Base-by-base conservation (phyloP, 2,888 invertebrate species). In the Netelia virgata region DNA sequence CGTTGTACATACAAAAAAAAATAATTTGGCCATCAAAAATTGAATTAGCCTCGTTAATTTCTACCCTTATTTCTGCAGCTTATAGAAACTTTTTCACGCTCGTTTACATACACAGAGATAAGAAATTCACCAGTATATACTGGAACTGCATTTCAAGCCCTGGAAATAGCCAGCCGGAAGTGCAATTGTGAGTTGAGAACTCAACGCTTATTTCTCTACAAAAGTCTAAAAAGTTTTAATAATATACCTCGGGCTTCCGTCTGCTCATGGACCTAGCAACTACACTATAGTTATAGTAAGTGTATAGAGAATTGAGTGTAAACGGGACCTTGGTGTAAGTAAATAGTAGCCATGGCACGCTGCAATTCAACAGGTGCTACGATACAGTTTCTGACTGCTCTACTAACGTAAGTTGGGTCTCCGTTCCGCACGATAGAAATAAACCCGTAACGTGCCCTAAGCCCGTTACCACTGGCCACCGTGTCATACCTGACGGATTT, bases 291-390 rank as follows among this genome's bases (percentile, higher is more conserved):
- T 10, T 59, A 47, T 47, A 47, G 10, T 47, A 14, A 5, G 36
- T 36, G 6, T 36, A 36, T 36, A 36, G 1, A n/a, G 28, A 66
- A 59, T 72, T 47, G 11, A 57, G 57, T 36, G 43, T 57, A 57
- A n/a, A 36, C 57, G 57, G 66, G 47, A 80, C 53, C 69, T 68
- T 61, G 66, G 36, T 18, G 70, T 20, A 70, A 72, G 72, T 47
- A 63, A 68, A 23, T 41, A 68, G 23, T 76, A 64, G 68, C 76
- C 68, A 47, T 57, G 72, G 36, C 76, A 55, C 66, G 50, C 50
- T 28, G 53, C 72, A 69, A 76, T 73, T 80, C 84, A 84, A 84
- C 84, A 84, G 80, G 84, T 84, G 84, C 61, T 68, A 73, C 73
- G 72, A 68, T 66, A 70, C 68, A 64, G 53, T 73, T 61, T 53